Evolutionary conservation across 1,140 invertebrate genomes (phyloP), one percentile per base, ranked within the genome.

Genomic region (Drosophila yakuba): DNA sequence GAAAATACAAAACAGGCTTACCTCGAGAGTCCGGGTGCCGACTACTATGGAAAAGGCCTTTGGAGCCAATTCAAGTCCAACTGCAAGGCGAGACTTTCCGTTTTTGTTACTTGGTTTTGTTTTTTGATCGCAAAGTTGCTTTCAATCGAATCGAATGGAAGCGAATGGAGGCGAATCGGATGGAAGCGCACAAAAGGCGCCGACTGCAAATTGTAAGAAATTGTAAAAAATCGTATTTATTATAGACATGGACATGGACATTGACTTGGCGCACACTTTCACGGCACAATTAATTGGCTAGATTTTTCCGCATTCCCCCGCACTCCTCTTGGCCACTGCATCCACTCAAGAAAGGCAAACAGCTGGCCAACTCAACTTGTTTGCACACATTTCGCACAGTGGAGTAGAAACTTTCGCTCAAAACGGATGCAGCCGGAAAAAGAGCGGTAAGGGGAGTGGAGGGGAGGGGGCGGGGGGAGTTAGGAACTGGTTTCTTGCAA

Each of bases 231-330:
- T 82, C 45, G 79, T 83, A 83, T 86, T 83, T 83, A 88, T 86
- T 86, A 86, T 75, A 61, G 68, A 74, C 51, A 72, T 66, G 45
- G 64, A 63, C 71, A 86, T 75, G 58, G 68, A 71, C 51, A 72
- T 66, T 67, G 64, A 63, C 71, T 57, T 55, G 72, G 44, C 62
- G 61, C 47, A 76, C 82, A 86, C 83, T 86, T 86, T 86, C 84
- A 68, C 83, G 58, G 76, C 80, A 66, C 74, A 52, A 86, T 88
- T 86, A 86, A 86, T 88, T 86, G 83, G 74, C 75, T 83, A 88
- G 78, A 82, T 83, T 82, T 82, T 66, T 77, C 57, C 67, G 35
- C 35, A 28, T 63, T 60, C 25, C 48, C 69, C 45, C 20, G 17
- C 17, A 17, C 1, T 20, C 20, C 20, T 38, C 20, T 56, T 14